These are phyloP conservation scores for Ptychoptera albimana DNA, from an alignment of 2,888 invertebrate genomes.

Conservation along the genomic window DNA sequence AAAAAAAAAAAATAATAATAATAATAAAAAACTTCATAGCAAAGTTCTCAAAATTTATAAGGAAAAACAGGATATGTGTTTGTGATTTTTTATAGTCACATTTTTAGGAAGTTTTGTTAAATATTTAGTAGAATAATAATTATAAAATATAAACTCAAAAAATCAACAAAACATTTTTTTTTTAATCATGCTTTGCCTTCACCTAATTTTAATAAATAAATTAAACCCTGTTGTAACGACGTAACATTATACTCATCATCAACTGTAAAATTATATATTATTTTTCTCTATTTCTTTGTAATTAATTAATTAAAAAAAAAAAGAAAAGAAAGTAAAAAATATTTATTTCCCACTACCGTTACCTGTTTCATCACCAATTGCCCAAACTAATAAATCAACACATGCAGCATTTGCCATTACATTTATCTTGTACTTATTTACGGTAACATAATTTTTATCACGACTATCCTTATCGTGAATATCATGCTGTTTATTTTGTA, in stretches of 20 bases:
- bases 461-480: slow-evolving; percentile 40
- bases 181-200: slow-evolving; percentile 21
- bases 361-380: slow-evolving; percentile 93
- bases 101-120: no score
- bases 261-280: slow-evolving; percentile 38
- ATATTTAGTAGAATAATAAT: no score
- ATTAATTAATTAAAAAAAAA: slow-evolving; percentile 12
- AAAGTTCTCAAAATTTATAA: no score
- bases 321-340: not conserved
- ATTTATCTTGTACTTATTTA: slow-evolving; percentile 85
- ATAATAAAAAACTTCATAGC: slow-evolving; percentile 4
- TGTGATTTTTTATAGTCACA: no score
- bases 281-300: not conserved
- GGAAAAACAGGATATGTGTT: no score
- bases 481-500: slow-evolving; percentile 74
- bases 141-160: not conserved
- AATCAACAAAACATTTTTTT: slow-evolving; percentile 4
- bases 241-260: slow-evolving; percentile 54
- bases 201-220: slow-evolving; percentile 40
- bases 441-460: slow-evolving; percentile 52
- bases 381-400: slow-evolving; percentile 95
- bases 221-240: slow-evolving; percentile 56
- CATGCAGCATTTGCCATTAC: slow-evolving; percentile 96
- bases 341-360: slow-evolving; percentile 18
- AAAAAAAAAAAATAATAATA: slow-evolving; percentile 6